Evolutionary conservation across 2,113 vertebrate species (phyloP).

Genomic region (Panthera uncia): DNA sequence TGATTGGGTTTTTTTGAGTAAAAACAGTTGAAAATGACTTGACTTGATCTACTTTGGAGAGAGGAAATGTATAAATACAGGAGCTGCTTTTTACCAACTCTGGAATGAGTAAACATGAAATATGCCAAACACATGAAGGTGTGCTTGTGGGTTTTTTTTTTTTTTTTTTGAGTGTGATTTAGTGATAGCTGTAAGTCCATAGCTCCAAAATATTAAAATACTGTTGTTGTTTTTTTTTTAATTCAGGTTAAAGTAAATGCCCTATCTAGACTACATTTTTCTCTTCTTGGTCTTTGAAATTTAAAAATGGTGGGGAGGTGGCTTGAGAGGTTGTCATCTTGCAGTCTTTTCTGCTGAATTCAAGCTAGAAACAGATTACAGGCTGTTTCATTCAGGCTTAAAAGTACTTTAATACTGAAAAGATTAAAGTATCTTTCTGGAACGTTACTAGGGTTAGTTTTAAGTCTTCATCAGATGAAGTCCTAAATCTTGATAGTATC

Average conservation of each 20-base stretch:
- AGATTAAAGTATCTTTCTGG: background rate
- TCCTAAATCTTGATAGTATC: constrained; percentile 27
- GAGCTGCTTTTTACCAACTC: background rate
- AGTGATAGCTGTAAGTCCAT: background rate
- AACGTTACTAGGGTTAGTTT: background rate
- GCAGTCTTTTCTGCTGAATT: background rate
- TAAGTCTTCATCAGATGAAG: constrained; percentile 15
- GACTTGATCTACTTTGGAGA: background rate
- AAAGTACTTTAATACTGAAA: constrained; percentile 34
- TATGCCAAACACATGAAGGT: background rate
- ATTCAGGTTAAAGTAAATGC: background rate
- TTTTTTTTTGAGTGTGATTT: background rate
- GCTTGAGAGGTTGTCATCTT: background rate
- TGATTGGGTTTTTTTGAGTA: background rate
- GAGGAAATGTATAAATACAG: background rate
- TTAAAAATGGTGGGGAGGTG: background rate
- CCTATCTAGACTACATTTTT: background rate
- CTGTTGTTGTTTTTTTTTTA: background rate
- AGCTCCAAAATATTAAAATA: background rate
- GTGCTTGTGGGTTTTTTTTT: background rate
- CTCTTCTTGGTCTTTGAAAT: constrained; percentile 12
- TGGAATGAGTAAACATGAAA: background rate
- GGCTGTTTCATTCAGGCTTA: background rate
- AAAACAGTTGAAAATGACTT: constrained; percentile 16
- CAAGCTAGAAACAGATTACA: background rate